Conservation (phyloP, 2,797 vertebrate species). For the Alosa sapidissima region DNA sequence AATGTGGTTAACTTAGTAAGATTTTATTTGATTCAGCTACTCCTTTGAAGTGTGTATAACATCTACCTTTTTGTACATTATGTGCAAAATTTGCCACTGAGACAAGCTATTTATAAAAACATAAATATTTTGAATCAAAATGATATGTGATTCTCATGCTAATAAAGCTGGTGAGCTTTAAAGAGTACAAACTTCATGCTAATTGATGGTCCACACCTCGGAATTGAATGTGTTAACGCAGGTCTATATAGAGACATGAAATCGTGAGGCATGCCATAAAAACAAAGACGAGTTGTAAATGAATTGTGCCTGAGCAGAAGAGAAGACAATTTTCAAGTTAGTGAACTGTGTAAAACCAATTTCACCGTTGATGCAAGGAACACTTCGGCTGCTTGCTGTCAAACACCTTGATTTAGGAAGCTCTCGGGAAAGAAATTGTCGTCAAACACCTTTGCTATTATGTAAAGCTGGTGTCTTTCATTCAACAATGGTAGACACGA, state of each 20-base stretch:
- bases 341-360: slow-evolving; percentile 27
- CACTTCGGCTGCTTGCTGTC: slow-evolving; percentile 5
- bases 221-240: background rate
- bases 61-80: background rate
- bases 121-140: background rate
- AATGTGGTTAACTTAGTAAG: background rate
- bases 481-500: slow-evolving; percentile 5
- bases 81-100: background rate
- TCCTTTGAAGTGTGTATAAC: background rate
- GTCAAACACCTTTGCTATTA: slow-evolving; percentile 18
- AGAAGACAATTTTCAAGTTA: slow-evolving; percentile 22
- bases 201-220: slow-evolving; percentile 17
- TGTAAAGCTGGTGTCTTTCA: background rate
- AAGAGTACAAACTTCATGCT: background rate
- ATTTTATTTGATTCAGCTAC: background rate
- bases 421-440: slow-evolving; percentile 14
- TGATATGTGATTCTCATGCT: background rate
- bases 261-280: slow-evolving; percentile 3
- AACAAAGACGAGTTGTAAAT: slow-evolving; percentile 23
- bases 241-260: slow-evolving; percentile 24
- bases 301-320: slow-evolving; percentile 10
- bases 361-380: slow-evolving; percentile 20
- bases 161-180: background rate
- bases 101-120: background rate
- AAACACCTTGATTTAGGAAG: slow-evolving; percentile 21